Evolutionary conservation across 2,113 vertebrate genomes (phyloP).

Genomic region (Xiphophorus couchianus): DNA sequence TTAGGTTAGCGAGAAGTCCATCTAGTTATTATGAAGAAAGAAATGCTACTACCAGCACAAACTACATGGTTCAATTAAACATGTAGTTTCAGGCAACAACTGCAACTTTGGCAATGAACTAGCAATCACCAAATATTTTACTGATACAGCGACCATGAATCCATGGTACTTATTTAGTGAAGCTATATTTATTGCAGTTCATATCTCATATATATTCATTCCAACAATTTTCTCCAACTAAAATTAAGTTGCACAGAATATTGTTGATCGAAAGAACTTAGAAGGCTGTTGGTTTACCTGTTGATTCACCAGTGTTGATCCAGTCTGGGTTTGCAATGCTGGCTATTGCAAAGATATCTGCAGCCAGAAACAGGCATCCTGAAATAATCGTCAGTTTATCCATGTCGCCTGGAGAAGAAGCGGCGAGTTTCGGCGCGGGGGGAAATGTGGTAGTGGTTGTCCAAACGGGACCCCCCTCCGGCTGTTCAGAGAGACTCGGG

Average conservation of each 20-base stretch:
- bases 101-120: no score
- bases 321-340: constrained; percentile 98
- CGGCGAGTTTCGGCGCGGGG: constrained; percentile 14
- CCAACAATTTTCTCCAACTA: background rate
- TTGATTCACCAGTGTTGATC: constrained; percentile 98
- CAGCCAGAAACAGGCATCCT: constrained; percentile 97
- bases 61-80: no score
- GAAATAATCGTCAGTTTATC: constrained; percentile 99
- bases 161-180: no score
- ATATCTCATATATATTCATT: no score
- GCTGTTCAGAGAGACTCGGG: constrained; percentile 35
- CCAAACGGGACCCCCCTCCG: constrained; percentile 49
- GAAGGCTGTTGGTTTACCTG: constrained; percentile 82
- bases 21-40: no score
- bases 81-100: no score
- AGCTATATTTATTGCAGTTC: no score
- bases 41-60: no score
- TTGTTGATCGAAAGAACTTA: background rate
- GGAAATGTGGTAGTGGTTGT: constrained; percentile 28
- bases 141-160: no score
- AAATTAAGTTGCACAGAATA: background rate
- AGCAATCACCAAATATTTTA: no score
- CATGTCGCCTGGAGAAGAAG: constrained; percentile 80
- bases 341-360: constrained; percentile 98
- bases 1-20: no score